Conservation (phyloP, 1,140 invertebrate genomes). For the Scaptomyza montana region DNA sequence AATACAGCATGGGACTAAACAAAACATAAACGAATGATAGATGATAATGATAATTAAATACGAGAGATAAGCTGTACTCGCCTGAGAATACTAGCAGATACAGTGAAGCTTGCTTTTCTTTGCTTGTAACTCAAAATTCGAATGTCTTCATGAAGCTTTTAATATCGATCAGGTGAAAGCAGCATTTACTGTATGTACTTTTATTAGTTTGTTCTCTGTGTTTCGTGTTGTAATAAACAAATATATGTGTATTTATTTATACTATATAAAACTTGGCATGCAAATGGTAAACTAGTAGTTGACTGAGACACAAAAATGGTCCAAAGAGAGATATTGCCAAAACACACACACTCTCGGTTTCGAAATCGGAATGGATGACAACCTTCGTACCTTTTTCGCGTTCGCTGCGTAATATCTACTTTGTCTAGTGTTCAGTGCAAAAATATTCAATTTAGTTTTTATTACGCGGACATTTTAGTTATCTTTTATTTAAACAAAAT, state of each 20-base stretch:
- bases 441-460: constrained; percentile 14
- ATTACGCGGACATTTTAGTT: background rate
- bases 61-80: constrained; percentile 1
- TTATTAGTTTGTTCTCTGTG: constrained; percentile 6
- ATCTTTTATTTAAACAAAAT: background rate
- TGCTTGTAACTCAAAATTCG: no score
- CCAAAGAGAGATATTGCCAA: constrained; percentile 1
- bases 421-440: constrained; percentile 23
- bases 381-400: background rate
- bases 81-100: background rate
- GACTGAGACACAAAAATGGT: constrained; percentile 1
- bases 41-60: constrained; percentile 18
- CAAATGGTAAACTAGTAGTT: constrained; percentile 10
- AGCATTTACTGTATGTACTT: constrained; percentile 15
- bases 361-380: background rate
- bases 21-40: background rate
- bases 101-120: background rate
- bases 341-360: background rate
- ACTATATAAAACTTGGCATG: background rate
- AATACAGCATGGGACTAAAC: constrained; percentile 62
- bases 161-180: background rate
- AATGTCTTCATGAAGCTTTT: no score
- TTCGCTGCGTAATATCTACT: background rate
- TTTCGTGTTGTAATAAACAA: constrained; percentile 29
- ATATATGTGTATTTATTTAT: background rate